A percentile compares a stretch with the other conserved stretches of the same genome.
Conservation (phyloP, 1,140 invertebrate genomes). For the Rhynchophorus ferrugineus region DNA sequence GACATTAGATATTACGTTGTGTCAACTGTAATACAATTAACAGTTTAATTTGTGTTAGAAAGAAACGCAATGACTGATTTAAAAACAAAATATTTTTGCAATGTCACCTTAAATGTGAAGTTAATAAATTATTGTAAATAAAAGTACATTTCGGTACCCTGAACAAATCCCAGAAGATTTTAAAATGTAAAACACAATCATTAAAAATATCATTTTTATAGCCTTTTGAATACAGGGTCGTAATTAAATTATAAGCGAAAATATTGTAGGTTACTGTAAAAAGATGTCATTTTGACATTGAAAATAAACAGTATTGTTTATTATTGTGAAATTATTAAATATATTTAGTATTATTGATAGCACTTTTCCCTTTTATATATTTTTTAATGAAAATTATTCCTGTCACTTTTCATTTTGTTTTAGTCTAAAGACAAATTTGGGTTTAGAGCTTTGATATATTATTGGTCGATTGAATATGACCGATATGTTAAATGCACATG, state of each 20-base stretch:
- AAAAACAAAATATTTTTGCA: constrained; percentile 30
- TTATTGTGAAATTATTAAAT: constrained; percentile 23
- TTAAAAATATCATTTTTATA: constrained; percentile 33
- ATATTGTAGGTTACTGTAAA: constrained; percentile 31
- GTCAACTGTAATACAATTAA: not conserved
- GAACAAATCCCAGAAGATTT: constrained; percentile 19
- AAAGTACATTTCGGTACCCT: constrained; percentile 24
- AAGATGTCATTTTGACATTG: constrained; percentile 23
- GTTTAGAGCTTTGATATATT: too few species aligned
- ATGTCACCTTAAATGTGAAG: constrained; percentile 15
- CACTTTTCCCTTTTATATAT: constrained; percentile 15
- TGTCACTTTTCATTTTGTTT: too few species aligned
- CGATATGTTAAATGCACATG: too few species aligned
- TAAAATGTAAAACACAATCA: constrained; percentile 31
- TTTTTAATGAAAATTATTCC: constrained; percentile 4
- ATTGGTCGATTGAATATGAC: too few species aligned
- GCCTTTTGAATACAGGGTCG: constrained; percentile 36
- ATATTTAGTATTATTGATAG: constrained; percentile 26
- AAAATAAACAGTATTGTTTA: constrained; percentile 31
- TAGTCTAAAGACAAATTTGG: too few species aligned
- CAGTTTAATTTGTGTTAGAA: not conserved
- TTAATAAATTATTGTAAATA: constrained; percentile 19
- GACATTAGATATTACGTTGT: too few species aligned
- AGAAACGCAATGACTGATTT: constrained; percentile 28
- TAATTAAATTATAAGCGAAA: constrained; percentile 28